phyloP scores from a whole-genome alignment of 2,797 vertebrate species.

The Acanthurus tractus region DNA sequence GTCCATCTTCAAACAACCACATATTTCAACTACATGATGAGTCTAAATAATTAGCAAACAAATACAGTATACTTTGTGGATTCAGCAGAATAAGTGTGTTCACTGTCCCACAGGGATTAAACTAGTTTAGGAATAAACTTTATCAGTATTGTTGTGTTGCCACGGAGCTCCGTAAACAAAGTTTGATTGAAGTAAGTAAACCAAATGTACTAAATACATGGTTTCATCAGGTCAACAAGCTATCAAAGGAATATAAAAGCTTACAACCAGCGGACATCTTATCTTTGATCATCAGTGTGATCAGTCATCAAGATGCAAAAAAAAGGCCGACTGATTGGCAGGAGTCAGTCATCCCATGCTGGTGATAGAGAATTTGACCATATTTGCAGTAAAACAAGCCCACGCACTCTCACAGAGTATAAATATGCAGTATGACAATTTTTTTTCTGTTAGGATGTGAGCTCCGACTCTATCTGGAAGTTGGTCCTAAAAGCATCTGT shows the following conservation, averaged over 20 bases:
- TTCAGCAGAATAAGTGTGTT: neutral
- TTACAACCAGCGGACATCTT: neutral
- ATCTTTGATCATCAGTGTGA: neutral
- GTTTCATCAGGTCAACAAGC: neutral
- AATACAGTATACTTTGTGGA: neutral
- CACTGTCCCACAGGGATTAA: neutral
- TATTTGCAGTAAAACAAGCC: too few species aligned
- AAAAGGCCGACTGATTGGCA: neutral
- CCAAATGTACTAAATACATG: neutral
- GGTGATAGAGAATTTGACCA: neutral
- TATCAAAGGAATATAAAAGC: neutral
- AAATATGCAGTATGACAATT: neutral
- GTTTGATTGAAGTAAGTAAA: neutral
- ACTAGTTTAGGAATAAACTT: neutral
- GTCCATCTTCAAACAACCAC: neutral
- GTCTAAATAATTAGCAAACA: neutral
- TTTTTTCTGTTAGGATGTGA: neutral
- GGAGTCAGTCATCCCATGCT: neutral
- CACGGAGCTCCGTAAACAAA: neutral
- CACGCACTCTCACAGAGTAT: too few species aligned
- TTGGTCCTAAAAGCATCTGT: neutral
- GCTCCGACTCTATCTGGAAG: neutral
- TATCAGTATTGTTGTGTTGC: neutral
- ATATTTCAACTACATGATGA: too few species aligned
- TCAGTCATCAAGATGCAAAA: neutral